phyloP scores from a whole-genome alignment of 2,888 invertebrate genomes.

The Pterobdella sp. region DNA sequence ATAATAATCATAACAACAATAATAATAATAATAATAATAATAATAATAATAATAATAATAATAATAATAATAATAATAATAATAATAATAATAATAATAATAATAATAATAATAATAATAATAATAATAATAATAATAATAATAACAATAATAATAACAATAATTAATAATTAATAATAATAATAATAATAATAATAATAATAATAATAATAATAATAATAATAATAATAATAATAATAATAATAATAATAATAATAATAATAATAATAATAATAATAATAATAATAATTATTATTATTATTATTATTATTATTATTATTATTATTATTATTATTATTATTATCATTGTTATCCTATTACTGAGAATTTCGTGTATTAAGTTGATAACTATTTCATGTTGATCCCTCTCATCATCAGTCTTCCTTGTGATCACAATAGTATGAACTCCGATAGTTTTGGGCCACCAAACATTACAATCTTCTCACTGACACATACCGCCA shows the following conservation, averaged over 20 bases:
- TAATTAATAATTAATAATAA: slow-evolving; percentile 9
- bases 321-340: neutral
- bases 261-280: neutral
- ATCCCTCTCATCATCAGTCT: no score
- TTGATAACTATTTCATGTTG: no score
- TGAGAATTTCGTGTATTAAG: no score
- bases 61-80: slow-evolving; percentile 20
- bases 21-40: slow-evolving; percentile 20
- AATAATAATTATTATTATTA: neutral
- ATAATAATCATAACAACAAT: slow-evolving; percentile 17
- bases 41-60: slow-evolving; percentile 20
- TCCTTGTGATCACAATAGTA: no score
- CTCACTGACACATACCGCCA: no score
- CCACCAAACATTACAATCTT: no score
- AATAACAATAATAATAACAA: slow-evolving; percentile 23
- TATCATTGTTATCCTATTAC: neutral
- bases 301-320: neutral
- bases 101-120: slow-evolving; percentile 20
- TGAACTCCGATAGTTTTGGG: no score
- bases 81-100: slow-evolving; percentile 20
- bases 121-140: slow-evolving; percentile 16
- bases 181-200: slow-evolving; percentile 13
- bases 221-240: slow-evolving; percentile 7
- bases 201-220: neutral
- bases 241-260: neutral